Evolutionary conservation across 2,113 vertebrate genomes (phyloP), one percentile per base, ranked within the genome.

Genomic region (Tyrannus savana): DNA sequence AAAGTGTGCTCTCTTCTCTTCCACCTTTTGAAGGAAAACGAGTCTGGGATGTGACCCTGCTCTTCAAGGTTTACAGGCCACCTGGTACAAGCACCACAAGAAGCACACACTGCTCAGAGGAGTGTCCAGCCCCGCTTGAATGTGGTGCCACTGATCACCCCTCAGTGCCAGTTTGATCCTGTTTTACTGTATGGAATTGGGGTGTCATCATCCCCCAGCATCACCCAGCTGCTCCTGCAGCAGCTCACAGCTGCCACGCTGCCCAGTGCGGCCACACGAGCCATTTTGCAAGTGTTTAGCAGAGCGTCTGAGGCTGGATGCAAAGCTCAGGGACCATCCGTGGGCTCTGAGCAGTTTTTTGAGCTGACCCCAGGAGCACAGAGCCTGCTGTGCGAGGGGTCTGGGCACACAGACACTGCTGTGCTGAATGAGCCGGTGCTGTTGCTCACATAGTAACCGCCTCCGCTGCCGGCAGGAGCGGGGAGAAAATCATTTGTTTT

Each of bases 261-360:
- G 37, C 42, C 1, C 2, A 68, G 15, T 0, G 2, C 10, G 24
- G 62, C 74, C 1, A 1, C 1, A 0, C 0, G 0, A 75, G 66
- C 33, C 30, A 9, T 31, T 53, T 35, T 53, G 15, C 18, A 42
- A 56, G 60, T 7, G 22, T 33, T 80, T 25, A n/a, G 35, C 19
- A 25, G 53, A 72, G 31, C 10, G 28, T 68, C 39, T 63, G 49
- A 75, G 41, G 62, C 41, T 0, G 0, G 49, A 64, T 66, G n/a
- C 56, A 78, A 84, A 87, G 33, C 60, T 66, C 68, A 15, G 64
- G 53, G 60, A 71, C 47, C n/a, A 52, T 49, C 41, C 5, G 7
- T 22, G 6, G 68, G 22, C 73, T 71, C 35, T 2, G 3, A 42
- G 68, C 1, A 30, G 39, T 41, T 71, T 74, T 69, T n/a, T 0